Conservation (phyloP, 2,113 vertebrate genomes). For the Hippopotamus amphibius region DNA sequence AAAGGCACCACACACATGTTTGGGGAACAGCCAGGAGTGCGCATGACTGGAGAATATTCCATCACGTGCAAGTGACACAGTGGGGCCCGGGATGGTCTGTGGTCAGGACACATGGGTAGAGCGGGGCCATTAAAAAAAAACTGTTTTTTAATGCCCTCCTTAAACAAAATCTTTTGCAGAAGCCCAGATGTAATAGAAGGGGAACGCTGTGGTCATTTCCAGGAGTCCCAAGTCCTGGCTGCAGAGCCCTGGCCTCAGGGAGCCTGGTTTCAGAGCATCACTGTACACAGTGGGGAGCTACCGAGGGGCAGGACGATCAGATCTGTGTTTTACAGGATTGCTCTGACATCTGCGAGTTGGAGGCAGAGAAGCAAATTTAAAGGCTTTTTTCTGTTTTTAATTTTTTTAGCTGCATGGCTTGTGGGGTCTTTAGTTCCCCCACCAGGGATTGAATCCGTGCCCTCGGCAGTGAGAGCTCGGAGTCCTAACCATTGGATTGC, state of each 20-base stretch:
- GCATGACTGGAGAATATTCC: background rate
- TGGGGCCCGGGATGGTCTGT: accelerated
- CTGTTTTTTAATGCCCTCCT: background rate
- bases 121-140: background rate
- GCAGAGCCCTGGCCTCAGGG: background rate
- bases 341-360: too few relatives aligned
- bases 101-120: background rate
- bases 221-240: too few relatives aligned
- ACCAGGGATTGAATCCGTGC: background rate
- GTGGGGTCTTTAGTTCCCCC: background rate
- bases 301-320: background rate
- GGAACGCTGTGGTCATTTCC: too few relatives aligned
- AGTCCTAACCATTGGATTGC: background rate
- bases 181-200: background rate
- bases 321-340: too few relatives aligned
- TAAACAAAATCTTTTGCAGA: background rate
- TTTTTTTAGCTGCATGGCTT: background rate
- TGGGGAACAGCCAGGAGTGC: background rate
- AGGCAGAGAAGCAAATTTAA: background rate
- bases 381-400: background rate
- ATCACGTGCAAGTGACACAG: accelerated
- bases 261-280: accelerated
- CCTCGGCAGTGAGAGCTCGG: background rate
- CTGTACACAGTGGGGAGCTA: accelerated
- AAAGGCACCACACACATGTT: accelerated